phyloP scores from a whole-genome alignment of 1,140 invertebrate species.

The Drosophila nasuta region DNA sequence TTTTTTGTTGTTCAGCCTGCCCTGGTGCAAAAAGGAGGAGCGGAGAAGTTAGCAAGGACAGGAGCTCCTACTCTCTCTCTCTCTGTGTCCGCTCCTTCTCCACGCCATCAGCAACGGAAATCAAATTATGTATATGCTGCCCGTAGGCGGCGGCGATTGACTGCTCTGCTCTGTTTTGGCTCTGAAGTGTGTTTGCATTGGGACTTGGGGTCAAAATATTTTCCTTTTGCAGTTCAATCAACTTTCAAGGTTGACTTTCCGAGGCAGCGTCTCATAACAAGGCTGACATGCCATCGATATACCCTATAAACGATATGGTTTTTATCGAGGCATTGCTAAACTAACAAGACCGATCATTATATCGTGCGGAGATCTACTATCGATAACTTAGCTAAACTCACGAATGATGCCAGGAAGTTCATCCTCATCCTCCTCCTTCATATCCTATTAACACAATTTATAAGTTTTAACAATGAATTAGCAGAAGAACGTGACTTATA shows the following conservation, averaged over 20 bases:
- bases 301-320: background rate
- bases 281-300: conserved; percentile 12
- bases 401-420: no score
- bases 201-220: conserved; percentile 72
- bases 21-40: conserved; percentile 35
- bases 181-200: conserved; percentile 47
- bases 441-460: background rate
- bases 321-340: background rate
- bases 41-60: conserved; percentile 23
- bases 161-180: conserved; percentile 36
- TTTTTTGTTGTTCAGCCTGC: conserved; percentile 30
- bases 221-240: conserved; percentile 72
- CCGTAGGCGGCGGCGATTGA: conserved; percentile 51
- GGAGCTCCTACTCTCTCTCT: background rate
- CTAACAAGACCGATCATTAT: background rate
- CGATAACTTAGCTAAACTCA: background rate
- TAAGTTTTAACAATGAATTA: background rate
- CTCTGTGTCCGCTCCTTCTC: background rate
- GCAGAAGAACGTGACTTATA: background rate
- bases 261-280: background rate
- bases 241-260: conserved; percentile 71
- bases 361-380: background rate
- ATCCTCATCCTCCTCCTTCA: no score
- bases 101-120: conserved; percentile 45
- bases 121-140: conserved; percentile 67